phyloP scores from a whole-genome alignment of 2,113 vertebrate genomes.

The Alligator mississippiensis region DNA sequence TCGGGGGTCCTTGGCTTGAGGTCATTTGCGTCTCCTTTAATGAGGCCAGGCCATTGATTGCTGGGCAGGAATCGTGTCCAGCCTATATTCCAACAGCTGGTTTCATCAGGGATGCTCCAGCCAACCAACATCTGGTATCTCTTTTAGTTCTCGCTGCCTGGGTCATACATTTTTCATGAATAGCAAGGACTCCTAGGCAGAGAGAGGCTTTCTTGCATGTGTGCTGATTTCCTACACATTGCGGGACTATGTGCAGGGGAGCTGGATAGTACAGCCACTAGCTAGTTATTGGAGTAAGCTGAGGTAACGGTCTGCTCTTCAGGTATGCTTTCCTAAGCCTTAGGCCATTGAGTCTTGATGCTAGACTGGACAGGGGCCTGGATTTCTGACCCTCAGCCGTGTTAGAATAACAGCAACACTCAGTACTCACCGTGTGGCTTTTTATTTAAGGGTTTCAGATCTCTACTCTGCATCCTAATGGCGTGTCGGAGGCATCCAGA shows the following conservation, averaged over 20 bases:
- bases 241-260: neutral
- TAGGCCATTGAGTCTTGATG: neutral
- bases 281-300: neutral
- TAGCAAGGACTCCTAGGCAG: neutral
- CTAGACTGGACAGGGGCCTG: neutral
- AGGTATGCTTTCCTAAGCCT: neutral
- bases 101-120: neutral
- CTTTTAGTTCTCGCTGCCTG: neutral
- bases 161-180: neutral
- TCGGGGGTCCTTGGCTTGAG: neutral
- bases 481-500: neutral
- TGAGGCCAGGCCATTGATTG: conserved; percentile 1
- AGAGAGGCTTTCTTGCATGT: neutral
- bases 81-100: neutral
- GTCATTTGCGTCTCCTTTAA: neutral
- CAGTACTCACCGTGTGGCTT: too few relatives aligned
- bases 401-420: neutral
- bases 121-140: neutral
- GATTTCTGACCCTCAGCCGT: neutral
- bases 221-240: rapidly evolving
- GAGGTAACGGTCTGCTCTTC: neutral
- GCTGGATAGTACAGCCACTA: neutral
- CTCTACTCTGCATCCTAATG: rapidly evolving
- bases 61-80: neutral
- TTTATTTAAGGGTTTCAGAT: neutral